A percentile compares a stretch with the other conserved stretches of the same genome.
phyloP scores from a whole-genome alignment of 2,797 vertebrate species.

The Phoeniculus purpureus region DNA sequence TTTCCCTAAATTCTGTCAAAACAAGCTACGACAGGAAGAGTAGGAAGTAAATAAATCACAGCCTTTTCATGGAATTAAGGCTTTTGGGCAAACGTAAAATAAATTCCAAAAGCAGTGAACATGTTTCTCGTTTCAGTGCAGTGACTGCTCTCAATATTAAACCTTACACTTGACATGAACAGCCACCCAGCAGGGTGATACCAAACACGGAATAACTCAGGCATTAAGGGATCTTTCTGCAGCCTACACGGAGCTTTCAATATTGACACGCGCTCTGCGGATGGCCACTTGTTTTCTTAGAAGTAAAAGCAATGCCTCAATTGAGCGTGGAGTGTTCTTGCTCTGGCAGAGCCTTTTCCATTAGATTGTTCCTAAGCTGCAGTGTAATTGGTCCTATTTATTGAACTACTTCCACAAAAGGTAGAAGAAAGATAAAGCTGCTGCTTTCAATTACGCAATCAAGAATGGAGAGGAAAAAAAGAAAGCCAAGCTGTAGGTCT shows the following conservation, averaged over 20 bases:
- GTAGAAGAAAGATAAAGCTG: slow-evolving; percentile 44
- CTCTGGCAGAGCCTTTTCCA: neutral
- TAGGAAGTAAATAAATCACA: neutral
- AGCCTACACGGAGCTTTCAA: neutral
- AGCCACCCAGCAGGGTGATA: slow-evolving; percentile 35
- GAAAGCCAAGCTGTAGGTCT: neutral
- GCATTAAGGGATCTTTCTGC: slow-evolving; percentile 37
- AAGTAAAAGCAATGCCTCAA: neutral
- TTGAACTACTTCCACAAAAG: slow-evolving; percentile 3
- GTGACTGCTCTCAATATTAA: slow-evolving; percentile 19
- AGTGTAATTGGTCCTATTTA: slow-evolving; percentile 6
- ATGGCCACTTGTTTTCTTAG: slow-evolving; percentile 12
- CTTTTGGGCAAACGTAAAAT: neutral
- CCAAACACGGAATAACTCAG: neutral
- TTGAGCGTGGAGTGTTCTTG: neutral
- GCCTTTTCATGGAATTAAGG: neutral
- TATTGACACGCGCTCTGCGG: neutral
- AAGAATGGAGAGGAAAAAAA: slow-evolving; percentile 11
- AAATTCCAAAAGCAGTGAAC: slow-evolving; percentile 1
- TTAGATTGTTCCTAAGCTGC: neutral
- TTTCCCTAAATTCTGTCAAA: neutral
- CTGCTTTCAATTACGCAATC: slow-evolving; percentile 66
- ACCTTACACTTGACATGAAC: neutral
- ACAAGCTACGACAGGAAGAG: neutral
- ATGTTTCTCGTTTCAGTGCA: slow-evolving; percentile 16